Base-by-base conservation (phyloP, 1,140 invertebrate species). In the Pseudobourletiella spinata region DNA sequence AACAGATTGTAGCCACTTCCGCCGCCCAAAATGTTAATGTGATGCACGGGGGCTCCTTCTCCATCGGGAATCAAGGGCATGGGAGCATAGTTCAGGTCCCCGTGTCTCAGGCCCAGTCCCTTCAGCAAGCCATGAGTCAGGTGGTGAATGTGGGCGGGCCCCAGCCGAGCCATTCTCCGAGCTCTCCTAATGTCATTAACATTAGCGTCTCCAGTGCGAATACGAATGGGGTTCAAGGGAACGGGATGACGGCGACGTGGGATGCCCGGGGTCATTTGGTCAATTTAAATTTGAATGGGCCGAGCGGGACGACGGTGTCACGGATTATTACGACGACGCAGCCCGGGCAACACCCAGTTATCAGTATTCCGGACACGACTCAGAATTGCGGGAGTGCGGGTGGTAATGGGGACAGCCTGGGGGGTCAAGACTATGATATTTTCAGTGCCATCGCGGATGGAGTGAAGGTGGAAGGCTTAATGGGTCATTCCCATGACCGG, bases 331-430 rank as follows among this genome's bases (percentile, higher is more conserved):
- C 65, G 20, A 67, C 65, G 28, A 63, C 61, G 14, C 65, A 67
- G 46, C 67, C 64, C 30, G 67, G 67, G 43, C 67, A 69, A 26
- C 67, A 65, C 61, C 67, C 67, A 24, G 64, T 69, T 1, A 64
- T 69, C 24, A 61, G 58, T 48, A 69, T 69, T 50, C 64, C 64
- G 16, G 67, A 66, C 35, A 67, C 62, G 28, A 67, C 64, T 2
- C 59, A 70, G 24, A 64, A 46, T 59, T 35, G 25, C n/a, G 48
- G 32, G 22, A n/a, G n/a, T n/a, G 39, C n/a, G 14, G 51, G 35
- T 14, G 29, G 22, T 25, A 56, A 48, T 14, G 56, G 46, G 2
- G 42, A 18, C 29, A 48, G 18, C 8, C 25, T 59, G 11, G 51
- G 50, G 8, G 59, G 63, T 22, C 63, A 60, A 11, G 63, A 65